Evolutionary conservation across 1,140 invertebrate species (phyloP), one percentile per base, ranked within the genome.

Genomic region (Euborellia annulipes): DNA sequence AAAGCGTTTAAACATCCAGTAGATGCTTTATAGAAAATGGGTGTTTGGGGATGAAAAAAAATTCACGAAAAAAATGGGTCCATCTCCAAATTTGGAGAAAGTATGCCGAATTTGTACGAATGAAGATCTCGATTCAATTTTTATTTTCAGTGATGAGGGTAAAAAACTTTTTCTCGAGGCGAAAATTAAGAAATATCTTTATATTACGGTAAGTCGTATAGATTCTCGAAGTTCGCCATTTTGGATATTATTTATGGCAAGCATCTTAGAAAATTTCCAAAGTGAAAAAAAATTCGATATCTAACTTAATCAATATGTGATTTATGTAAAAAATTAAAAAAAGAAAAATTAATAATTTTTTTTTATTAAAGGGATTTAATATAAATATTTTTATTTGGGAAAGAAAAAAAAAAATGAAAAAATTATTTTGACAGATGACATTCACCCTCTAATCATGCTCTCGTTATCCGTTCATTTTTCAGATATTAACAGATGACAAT

Each of bases 111-210:
- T 73, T 53, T 73, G 71, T 62, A 68, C 68, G 46, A 53, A 48
- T 47, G 61, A 66, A 50, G 38, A 47, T 34, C 57, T 60, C 45
- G 55, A 60, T 44, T 62, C 59, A 42, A 58, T 70, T 46, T 55
- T 65, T 52, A 65, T 72, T 50, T 73, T 71, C 51, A 59, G 62
- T 40, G 66, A 71, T 38, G 65, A 71, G 53, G 67, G 67, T 37
- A 65, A 62, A 55, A 59, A 59, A 51, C 59, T 63, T 54, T 64
- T 65, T 54, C 54, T 73, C 45, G 65, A 69, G 53, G 62, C 60
- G 21, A 70, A 72, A 60, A 71, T 73, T 52, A 62, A 62, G 50
- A 71, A 67, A 61, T 72, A 72, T 60, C 58, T 72, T 37, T 64
- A 65, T 51, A 66, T 72, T 45, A 58, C 63, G 62, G 71, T 72